Conservation (phyloP, 1,140 invertebrate genomes). For the Drosophila nigrodunni region DNA sequence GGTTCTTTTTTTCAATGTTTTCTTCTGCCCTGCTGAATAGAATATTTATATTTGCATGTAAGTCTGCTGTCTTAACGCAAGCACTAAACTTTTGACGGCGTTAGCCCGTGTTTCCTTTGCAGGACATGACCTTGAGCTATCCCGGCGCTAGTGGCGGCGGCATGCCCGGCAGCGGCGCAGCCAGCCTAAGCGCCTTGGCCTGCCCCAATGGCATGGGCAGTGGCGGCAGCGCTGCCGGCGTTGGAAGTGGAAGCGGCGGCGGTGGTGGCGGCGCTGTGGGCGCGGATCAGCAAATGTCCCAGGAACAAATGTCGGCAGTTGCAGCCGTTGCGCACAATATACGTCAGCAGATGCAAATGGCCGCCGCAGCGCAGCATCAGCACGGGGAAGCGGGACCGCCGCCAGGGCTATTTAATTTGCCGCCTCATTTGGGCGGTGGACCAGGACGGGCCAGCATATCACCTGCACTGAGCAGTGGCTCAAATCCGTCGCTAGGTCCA, state of each 20-base stretch:
- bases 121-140: conserved; percentile 78
- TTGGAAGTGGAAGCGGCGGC: conserved; percentile 28
- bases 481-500: conserved; percentile 61
- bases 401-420: conserved; percentile 82
- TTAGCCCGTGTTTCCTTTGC: conserved; percentile 83
- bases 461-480: conserved; percentile 75
- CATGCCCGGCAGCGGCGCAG: conserved; percentile 43
- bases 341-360: conserved; percentile 90
- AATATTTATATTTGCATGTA: neutral
- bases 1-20: too few relatives aligned
- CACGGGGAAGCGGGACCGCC: conserved; percentile 85
- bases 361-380: conserved; percentile 87
- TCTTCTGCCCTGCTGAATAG: too few relatives aligned
- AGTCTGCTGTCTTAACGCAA: neutral
- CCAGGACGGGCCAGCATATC: conserved; percentile 68
- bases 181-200: conserved; percentile 51
- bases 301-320: conserved; percentile 82
- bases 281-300: conserved; percentile 76
- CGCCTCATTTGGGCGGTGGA: conserved; percentile 68
- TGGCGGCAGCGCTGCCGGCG: conserved; percentile 38
- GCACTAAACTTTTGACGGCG: conserved; percentile 62
- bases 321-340: conserved; percentile 87
- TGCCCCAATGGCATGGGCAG: conserved; percentile 70
- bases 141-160: conserved; percentile 68
- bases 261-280: conserved; percentile 17